Conservation (phyloP, 2,797 vertebrate genomes). For the Halcyon leucocephala region DNA sequence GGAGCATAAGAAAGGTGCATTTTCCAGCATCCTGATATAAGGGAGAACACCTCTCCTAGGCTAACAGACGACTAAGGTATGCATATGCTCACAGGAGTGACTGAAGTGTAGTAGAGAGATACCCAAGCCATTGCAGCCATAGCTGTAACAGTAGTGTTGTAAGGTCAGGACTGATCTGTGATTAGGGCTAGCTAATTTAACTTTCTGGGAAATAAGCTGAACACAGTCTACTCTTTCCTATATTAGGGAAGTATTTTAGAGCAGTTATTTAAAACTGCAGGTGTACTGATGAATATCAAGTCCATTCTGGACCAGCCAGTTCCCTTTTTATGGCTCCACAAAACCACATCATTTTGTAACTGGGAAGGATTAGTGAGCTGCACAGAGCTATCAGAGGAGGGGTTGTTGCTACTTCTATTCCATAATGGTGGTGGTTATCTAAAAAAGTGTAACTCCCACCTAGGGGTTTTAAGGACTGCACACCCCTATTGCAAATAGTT, state of each 20-base stretch:
- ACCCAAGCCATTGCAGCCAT: not conserved
- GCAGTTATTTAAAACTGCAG: not conserved
- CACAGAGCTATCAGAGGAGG: not conserved
- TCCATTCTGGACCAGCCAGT: not conserved
- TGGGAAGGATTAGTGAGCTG: not conserved
- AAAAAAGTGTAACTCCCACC: not conserved
- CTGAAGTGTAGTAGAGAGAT: not conserved
- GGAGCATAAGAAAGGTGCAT: not conserved
- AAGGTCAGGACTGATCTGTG: not conserved
- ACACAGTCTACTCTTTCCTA: not conserved
- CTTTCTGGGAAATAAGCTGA: not conserved
- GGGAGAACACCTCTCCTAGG: not conserved
- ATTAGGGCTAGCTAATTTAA: not conserved
- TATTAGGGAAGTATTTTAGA: not conserved
- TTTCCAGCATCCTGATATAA: not conserved
- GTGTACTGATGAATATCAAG: not conserved
- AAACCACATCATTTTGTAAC: not conserved
- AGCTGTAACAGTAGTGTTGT: not conserved
- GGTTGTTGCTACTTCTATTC: not conserved
- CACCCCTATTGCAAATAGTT: not conserved
- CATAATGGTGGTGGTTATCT: rapidly evolving
- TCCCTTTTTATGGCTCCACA: rapidly evolving
- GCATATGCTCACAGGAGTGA: rapidly evolving
- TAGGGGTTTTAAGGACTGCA: rapidly evolving
- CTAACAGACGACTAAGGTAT: not conserved